phyloP scores from a whole-genome alignment of 1,140 invertebrate species.

The Drosophila sp. region DNA sequence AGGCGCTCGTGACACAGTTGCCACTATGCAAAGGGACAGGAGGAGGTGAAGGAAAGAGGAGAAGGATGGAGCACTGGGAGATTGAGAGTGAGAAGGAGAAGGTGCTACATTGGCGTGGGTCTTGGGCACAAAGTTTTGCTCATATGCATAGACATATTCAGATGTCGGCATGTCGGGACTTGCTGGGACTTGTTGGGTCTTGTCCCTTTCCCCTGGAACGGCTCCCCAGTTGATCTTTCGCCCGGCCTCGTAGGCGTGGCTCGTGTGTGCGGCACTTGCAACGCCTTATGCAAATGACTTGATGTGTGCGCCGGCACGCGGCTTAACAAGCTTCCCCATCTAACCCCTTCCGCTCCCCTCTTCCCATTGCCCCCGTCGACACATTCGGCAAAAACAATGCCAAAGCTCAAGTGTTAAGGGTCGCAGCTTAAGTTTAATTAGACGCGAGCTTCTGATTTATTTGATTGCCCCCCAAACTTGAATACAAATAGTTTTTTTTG shows the following conservation, averaged over 20 bases:
- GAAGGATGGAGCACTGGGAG: background rate
- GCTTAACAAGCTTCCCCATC: constrained; percentile 14
- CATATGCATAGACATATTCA: constrained; percentile 72
- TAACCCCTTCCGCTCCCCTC: background rate
- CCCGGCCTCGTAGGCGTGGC: constrained; percentile 54
- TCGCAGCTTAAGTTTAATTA: constrained; percentile 80
- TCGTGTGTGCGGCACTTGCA: constrained; percentile 26
- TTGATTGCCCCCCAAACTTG: constrained; percentile 55
- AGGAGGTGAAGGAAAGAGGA: background rate
- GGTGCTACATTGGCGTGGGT: background rate
- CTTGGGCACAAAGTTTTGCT: constrained; percentile 60
- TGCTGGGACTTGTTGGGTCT: constrained; percentile 14
- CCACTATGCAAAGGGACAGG: constrained; percentile 39
- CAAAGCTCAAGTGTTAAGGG: constrained; percentile 76
- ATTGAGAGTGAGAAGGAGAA: too few species aligned
- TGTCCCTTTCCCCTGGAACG: constrained; percentile 46
- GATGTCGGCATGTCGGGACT: constrained; percentile 5
- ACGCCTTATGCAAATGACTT: constrained; percentile 74
- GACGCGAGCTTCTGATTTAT: constrained; percentile 76
- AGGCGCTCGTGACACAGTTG: constrained; percentile 70
- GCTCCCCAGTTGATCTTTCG: constrained; percentile 78
- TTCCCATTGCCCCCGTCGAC: background rate
- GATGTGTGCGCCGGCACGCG: constrained; percentile 49
- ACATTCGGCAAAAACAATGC: constrained; percentile 41
- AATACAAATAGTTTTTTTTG: too few species aligned